phyloP scores from a whole-genome alignment of 1,140 invertebrate species.

The Pararge aegeria region DNA sequence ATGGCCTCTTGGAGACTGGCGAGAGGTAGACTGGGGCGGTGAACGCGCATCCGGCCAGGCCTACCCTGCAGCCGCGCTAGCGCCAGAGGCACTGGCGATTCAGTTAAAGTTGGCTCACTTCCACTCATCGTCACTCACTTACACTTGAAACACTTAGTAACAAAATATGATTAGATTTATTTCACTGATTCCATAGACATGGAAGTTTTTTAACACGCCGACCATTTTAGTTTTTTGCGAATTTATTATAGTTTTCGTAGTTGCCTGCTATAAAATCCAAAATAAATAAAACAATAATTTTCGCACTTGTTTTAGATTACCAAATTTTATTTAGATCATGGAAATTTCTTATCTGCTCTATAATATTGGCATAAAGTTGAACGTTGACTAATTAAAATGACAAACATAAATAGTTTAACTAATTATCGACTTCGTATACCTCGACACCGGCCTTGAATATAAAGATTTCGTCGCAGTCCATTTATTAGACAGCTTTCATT shows the following conservation, averaged over 20 bases:
- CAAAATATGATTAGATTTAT: constrained; percentile 15
- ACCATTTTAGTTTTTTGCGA: background rate
- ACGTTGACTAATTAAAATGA: background rate
- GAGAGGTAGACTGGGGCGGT: constrained; percentile 62
- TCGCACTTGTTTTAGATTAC: constrained; percentile 21
- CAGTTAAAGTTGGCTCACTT: constrained; percentile 64
- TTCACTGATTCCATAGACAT: constrained; percentile 18
- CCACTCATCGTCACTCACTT: constrained; percentile 62
- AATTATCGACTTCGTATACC: background rate
- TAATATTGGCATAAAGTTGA: background rate
- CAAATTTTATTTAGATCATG: background rate
- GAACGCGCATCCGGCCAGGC: constrained; percentile 48
- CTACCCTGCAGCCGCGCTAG: constrained; percentile 61
- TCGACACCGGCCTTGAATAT: constrained; percentile 13
- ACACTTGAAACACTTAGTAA: constrained; percentile 37
- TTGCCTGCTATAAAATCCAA: background rate
- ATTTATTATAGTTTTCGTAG: background rate
- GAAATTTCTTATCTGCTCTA: background rate
- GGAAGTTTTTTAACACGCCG: background rate
- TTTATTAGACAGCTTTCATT: constrained; percentile 12
- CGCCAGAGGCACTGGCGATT: constrained; percentile 70
- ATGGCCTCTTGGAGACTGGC: constrained; percentile 66
- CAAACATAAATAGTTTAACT: background rate
- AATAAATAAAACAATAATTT: background rate
- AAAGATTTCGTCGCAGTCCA: constrained; percentile 13